Percentiles rank a stretch among this genome's conserved stretches.
Conservation (phyloP, 92 coral and sea anemone genomes). For the Diadumene lineata region DNA sequence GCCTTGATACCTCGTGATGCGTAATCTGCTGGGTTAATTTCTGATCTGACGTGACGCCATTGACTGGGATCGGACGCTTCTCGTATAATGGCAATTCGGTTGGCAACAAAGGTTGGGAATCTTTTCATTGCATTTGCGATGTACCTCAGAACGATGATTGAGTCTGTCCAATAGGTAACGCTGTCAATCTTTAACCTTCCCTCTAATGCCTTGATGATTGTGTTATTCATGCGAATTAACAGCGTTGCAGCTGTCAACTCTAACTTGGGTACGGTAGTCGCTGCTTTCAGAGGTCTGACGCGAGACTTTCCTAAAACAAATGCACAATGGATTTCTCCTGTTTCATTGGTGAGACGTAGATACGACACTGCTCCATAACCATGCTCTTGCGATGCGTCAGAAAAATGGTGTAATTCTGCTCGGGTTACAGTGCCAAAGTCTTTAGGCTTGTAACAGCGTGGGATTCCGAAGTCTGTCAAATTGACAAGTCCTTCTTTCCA, state of each 20-base stretch:
- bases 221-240: constrained; percentile 30
- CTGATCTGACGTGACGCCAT: too few species aligned
- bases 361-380: constrained; percentile 74
- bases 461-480: constrained; percentile 27
- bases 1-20: constrained; percentile 61
- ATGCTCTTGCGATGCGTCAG: constrained; percentile 66
- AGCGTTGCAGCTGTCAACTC: constrained; percentile 60
- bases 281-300: constrained; percentile 47
- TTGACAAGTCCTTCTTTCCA: constrained; percentile 47
- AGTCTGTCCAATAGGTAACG: constrained; percentile 64
- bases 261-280: constrained; percentile 56
- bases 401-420: constrained; percentile 48
- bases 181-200: constrained; percentile 45
- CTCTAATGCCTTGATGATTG: constrained; percentile 40
- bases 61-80: too few species aligned
- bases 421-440: constrained; percentile 40
- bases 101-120: too few species aligned
- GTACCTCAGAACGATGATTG: constrained; percentile 47
- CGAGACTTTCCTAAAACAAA: constrained; percentile 61
- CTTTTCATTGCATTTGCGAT: constrained; percentile 45
- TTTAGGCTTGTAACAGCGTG: constrained; percentile 58
- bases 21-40: constrained; percentile 50
- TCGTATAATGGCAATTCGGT: too few species aligned
- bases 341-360: constrained; percentile 39
- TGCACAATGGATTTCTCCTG: constrained; percentile 50